Base-by-base conservation (phyloP, 2,888 invertebrate species). In the Romanomermis culicivorax region DNA sequence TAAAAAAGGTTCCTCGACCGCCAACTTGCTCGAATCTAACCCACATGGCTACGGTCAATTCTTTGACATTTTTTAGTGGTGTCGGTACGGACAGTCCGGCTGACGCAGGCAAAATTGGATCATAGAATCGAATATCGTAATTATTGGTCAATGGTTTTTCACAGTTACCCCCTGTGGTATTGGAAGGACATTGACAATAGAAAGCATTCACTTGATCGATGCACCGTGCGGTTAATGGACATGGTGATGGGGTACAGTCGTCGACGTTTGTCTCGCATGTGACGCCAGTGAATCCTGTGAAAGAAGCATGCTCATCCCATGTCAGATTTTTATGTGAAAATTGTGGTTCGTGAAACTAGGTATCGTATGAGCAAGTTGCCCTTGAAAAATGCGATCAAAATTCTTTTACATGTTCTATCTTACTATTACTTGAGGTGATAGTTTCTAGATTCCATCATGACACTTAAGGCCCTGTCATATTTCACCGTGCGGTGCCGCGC, bases 91-190 rank as follows among this genome's bases (percentile, higher is more conserved):
- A 80, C 72, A 91, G 82, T 26, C 87, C 83, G 2, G 91, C 93
- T 62, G 85, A 85, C 58, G 88, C 86, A 17, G 87, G 80, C 17
- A 82, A 76, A 49, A 84, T 80, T 51, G 72, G 71, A 68, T 91
- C 88, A 65, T 86, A 85, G 72, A 95, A 89, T 78, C 85, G 86
- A 11, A 95, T 75, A 69, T 95, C 93, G 70, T 93, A 95, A 71
- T 93, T 88, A n/a, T 88, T 85, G 72, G 88, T 88, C 62, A 93
- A 85, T n/a, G 86, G 81, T 77, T 93, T 93, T 68, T 88, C 78
- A 66, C 95, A 95, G 66, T 88, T 86, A 67, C 88, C 87, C 52
- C 95, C 95, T 25, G 91, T 93, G 64, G 87, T 77, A 67, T 91
- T 91, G 70, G 91, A 87, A 7, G 91, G 89, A 75, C 95, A 95